phyloP scores from a whole-genome alignment of 2,888 invertebrate genomes.

The Pyrrhosoma nymphula region DNA sequence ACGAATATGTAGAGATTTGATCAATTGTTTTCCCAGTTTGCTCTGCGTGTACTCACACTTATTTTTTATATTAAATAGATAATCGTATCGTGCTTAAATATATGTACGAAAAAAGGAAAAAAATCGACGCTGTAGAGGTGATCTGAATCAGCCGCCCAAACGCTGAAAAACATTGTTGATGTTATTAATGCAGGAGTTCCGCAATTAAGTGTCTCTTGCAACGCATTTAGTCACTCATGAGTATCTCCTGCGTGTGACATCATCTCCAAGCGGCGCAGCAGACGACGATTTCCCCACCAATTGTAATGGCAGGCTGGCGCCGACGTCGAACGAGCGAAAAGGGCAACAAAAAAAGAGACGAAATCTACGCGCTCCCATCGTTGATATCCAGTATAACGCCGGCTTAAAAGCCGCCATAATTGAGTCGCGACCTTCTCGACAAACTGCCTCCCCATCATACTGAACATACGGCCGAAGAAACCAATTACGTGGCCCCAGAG shows the following conservation, averaged over 20 bases:
- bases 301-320: not conserved
- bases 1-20: no score
- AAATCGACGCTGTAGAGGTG: no score
- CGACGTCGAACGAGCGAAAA: not conserved
- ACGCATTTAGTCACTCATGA: not conserved
- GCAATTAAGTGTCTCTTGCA: not conserved
- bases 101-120: no score
- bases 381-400: not conserved
- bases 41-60: no score
- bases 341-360: not conserved
- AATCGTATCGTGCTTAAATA: no score
- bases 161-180: not conserved
- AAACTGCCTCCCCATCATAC: not conserved
- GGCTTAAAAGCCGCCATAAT: not conserved
- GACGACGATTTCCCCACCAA: not conserved
- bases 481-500: constrained; percentile 1
- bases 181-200: not conserved
- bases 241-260: not conserved
- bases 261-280: not conserved
- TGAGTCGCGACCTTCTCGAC: constrained; percentile 33
- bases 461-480: not conserved
- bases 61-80: no score
- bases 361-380: not conserved
- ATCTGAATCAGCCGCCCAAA: no score
- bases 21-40: no score